Percentiles rank a stretch among this genome's conserved stretches.
phyloP scores from a whole-genome alignment of 2,113 vertebrate genomes.

The Cynocephalus volans region DNA sequence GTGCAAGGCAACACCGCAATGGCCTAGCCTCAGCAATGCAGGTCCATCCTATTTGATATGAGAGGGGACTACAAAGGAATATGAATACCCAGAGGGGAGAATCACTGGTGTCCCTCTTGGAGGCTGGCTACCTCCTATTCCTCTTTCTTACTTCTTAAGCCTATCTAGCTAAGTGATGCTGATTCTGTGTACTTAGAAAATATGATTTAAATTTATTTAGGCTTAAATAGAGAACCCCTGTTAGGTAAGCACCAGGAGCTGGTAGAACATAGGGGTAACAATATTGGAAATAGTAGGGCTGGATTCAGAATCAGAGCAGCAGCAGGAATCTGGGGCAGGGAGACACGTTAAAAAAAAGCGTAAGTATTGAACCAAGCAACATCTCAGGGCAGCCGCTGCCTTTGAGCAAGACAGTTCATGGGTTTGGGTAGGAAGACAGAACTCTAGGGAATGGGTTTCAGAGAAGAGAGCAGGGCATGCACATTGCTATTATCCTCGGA shows the following conservation, averaged over 20 bases:
- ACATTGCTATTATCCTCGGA: not conserved
- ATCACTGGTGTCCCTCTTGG: not conserved
- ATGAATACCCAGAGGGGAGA: not conserved
- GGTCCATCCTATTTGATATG: not conserved
- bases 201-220: not conserved
- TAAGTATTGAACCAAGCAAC: not conserved
- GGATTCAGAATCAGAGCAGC: not conserved
- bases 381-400: not conserved
- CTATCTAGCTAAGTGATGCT: not conserved
- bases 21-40: not conserved
- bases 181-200: not conserved
- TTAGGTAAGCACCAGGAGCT: not conserved
- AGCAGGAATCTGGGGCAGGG: conserved; percentile 47
- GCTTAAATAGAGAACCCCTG: not conserved
- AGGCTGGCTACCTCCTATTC: not conserved
- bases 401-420: not conserved
- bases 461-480: not conserved
- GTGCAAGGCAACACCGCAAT: not conserved
- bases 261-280: not conserved
- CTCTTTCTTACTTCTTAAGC: not conserved
- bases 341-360: conserved; percentile 40
- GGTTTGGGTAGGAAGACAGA: not conserved
- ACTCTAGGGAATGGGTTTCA: not conserved
- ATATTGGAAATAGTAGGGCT: not conserved
- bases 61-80: not conserved